Base-by-base conservation (phyloP, 92 coral and sea anemone species). In the Siderastrea siderea region DNA sequence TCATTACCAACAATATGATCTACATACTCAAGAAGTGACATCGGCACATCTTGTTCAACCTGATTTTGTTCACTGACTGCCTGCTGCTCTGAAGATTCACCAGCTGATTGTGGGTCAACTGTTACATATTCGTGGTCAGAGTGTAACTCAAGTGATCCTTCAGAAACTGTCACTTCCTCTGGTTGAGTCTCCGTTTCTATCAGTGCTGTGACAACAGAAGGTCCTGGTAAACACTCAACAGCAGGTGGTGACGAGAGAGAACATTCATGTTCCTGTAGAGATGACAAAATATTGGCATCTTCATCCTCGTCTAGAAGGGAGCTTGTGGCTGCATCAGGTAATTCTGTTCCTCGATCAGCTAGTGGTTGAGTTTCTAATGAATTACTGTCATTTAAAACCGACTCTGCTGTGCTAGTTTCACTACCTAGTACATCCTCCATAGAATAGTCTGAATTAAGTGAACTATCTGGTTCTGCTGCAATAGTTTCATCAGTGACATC, bases 11-110 rank as follows among this genome's bases (percentile, higher is more conserved):
- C 54, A 68, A 87, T 92, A 55, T 71, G 88, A 68, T 94, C 94
- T 45, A 90, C 95, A 65, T 79, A 81, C 67, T 94, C 95, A 14
- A 87, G 84, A 57, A 92, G 88, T 47, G 91, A 85, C 46, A 91
- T 66, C 43, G 49, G 79, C 6, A 57, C 85, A 13, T 74, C 76
- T 45, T 78, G 61, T 43, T 26, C 0, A 26, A 26, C 38, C 38
- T 26, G 38, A 26, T 26, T 26, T 26, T 26, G 38, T 26, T 6
- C 62, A 8, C 73, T 63, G 55, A 16, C 12, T 7, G 19, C 82
- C 64, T 52, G 58, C 47, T 70, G 70, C 68, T 47, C 68, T 2
- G 69, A 13, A 17, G 83, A n/a, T 17, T 17, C 45, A 74, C 63
- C 4, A 16, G 45, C 12, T 53, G 44, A 26, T 38, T 74, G 78